Evolutionary conservation across 1,140 invertebrate genomes (phyloP).

Genomic region (Heterodera carotae): DNA sequence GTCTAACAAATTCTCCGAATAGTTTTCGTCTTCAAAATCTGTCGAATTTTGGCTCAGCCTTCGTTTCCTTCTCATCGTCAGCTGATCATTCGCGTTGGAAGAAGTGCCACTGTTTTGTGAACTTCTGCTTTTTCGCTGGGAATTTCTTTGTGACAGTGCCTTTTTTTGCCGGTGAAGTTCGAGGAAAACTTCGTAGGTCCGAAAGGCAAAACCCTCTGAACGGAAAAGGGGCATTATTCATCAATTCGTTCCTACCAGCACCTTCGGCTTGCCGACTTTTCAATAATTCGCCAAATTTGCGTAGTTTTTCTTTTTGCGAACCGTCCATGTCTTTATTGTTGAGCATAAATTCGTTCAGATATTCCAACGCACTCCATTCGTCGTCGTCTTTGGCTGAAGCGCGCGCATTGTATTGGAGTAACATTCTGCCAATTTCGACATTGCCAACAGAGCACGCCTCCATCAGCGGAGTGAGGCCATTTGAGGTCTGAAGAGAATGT

Average conservation of each 20-base stretch:
- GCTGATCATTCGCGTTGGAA: not conserved
- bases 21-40: not conserved
- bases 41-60: not conserved
- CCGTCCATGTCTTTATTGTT: not conserved
- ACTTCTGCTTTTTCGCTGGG: slow-evolving; percentile 1
- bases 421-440: slow-evolving; percentile 16
- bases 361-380: slow-evolving; percentile 27
- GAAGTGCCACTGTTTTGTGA: not conserved
- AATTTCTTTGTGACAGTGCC: slow-evolving; percentile 1
- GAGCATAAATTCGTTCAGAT: slow-evolving; percentile 22
- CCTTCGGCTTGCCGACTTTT: slow-evolving; percentile 17
- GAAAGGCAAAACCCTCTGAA: slow-evolving; percentile 25
- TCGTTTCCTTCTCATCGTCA: not conserved
- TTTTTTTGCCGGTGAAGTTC: slow-evolving; percentile 10
- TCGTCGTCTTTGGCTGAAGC: slow-evolving; percentile 26
- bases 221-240: not conserved
- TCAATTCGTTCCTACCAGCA: not conserved
- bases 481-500: slow-evolving; percentile 15
- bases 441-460: slow-evolving; percentile 22
- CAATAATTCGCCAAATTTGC: slow-evolving; percentile 24
- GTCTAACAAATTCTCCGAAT: not conserved
- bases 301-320: slow-evolving; percentile 13
- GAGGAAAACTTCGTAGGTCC: slow-evolving; percentile 5
- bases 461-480: slow-evolving; percentile 23
- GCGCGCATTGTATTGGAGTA: slow-evolving; percentile 23